These are phyloP conservation scores for Stigmatopora nigra DNA, from an alignment of 2,113 vertebrate species.

Conservation along the genomic window DNA sequence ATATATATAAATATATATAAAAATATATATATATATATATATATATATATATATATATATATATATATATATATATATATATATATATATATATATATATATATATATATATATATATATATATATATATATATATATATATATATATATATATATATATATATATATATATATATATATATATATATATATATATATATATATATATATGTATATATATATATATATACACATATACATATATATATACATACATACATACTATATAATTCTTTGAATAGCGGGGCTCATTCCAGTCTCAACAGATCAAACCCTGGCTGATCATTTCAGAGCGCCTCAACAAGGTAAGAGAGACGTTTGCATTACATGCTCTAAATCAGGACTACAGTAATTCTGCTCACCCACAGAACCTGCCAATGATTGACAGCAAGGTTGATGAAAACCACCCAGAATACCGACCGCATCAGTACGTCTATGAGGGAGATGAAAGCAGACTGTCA, in stretches of 20 bases:
- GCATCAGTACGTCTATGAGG: slow-evolving; percentile 62
- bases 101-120: too few species aligned
- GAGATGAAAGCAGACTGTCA: slow-evolving; percentile 43
- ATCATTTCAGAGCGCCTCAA: slow-evolving; percentile 28
- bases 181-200: too few species aligned
- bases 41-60: too few species aligned
- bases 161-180: too few species aligned
- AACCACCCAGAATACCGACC: slow-evolving; percentile 22
- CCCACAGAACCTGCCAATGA: slow-evolving; percentile 52
- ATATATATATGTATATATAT: too few species aligned
- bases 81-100: too few species aligned
- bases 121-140: neutral
- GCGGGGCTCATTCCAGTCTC: slow-evolving; percentile 17
- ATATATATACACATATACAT: neutral
- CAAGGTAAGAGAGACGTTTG: slow-evolving; percentile 42
- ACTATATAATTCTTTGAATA: slow-evolving; percentile 7
- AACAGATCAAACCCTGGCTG: neutral
- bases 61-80: too few species aligned
- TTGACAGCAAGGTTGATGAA: neutral
- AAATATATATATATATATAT: too few species aligned
- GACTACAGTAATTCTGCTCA: neutral
- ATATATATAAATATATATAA: too few species aligned
- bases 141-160: too few species aligned
- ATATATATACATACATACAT: neutral
- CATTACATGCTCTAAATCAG: neutral